phyloP scores from a whole-genome alignment of 2,888 invertebrate genomes.

The Ophion costatus region DNA sequence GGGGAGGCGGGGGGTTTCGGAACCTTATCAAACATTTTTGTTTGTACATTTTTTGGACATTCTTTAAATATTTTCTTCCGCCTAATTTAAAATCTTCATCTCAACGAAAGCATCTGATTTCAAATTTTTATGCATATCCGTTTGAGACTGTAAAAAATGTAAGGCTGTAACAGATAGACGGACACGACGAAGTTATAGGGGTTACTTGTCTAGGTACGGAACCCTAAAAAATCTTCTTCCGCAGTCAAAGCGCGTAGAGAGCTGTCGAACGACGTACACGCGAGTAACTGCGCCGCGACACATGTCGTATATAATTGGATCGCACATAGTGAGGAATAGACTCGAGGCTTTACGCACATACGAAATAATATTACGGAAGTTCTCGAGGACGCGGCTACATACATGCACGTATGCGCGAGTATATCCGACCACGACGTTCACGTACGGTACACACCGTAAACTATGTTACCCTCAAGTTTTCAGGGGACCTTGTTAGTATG shows the following conservation, averaged over 20 bases:
- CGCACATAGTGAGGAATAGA: background rate
- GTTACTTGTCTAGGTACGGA: background rate
- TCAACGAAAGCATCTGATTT: background rate
- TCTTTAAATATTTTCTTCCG: background rate
- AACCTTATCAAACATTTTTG: no score
- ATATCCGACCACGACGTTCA: background rate
- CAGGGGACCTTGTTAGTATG: background rate
- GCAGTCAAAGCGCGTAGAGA: background rate
- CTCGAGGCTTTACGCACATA: background rate
- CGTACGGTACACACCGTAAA: background rate
- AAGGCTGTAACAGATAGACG: background rate
- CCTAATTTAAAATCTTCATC: background rate
- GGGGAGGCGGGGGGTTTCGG: no score
- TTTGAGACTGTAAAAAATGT: background rate
- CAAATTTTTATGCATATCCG: background rate
- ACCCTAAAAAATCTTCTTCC: background rate
- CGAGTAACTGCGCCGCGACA: background rate
- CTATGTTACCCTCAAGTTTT: slow-evolving; percentile 5
- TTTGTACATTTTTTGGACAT: background rate
- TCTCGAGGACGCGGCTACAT: background rate
- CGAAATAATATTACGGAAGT: background rate
- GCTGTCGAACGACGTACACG: background rate
- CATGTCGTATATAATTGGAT: background rate
- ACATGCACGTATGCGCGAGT: background rate
- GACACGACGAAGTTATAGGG: background rate